These are phyloP conservation scores for Oceanodroma leucorhoa DNA, from an alignment of 2,797 vertebrate genomes.

Conservation along the genomic window DNA sequence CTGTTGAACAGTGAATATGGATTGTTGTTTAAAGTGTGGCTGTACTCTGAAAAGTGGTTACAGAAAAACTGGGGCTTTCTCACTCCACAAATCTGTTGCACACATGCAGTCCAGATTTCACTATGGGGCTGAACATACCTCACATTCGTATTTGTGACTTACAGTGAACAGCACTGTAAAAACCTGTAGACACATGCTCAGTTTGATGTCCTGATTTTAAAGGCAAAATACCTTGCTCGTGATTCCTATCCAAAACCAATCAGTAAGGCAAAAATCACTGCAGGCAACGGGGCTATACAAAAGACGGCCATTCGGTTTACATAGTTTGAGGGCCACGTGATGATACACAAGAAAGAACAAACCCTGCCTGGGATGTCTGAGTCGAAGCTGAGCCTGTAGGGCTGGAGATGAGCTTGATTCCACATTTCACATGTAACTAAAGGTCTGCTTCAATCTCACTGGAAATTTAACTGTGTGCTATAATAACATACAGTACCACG, in stretches of 20 bases:
- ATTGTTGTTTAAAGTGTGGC: background rate
- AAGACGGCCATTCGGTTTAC: background rate
- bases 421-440: background rate
- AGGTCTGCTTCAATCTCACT: background rate
- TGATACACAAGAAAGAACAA: background rate
- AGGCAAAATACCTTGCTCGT: background rate
- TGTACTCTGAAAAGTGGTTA: background rate
- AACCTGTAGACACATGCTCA: background rate
- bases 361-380: fast-evolving
- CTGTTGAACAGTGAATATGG: background rate
- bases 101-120: background rate
- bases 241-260: background rate
- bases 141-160: background rate
- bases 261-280: background rate
- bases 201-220: background rate
- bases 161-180: background rate
- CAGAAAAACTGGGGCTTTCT: background rate
- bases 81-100: background rate
- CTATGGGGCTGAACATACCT: background rate
- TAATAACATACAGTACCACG: background rate
- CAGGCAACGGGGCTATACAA: background rate
- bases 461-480: background rate
- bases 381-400: background rate
- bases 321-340: background rate
- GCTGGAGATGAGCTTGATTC: background rate